Conservation (phyloP, 2,113 vertebrate genomes). For the Amblyopsis rosae region DNA sequence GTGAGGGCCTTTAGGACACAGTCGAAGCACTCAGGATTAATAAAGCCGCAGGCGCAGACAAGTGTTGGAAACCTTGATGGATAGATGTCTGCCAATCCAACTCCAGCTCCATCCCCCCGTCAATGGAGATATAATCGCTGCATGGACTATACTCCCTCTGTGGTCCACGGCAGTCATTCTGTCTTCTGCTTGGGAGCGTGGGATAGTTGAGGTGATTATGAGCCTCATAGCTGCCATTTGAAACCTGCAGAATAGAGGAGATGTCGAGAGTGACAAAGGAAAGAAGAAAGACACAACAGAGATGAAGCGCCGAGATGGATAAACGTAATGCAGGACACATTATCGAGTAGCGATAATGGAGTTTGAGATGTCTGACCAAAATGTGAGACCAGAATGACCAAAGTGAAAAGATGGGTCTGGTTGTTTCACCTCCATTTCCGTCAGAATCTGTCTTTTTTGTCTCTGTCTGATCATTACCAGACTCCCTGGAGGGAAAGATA, state of each 20-base stretch:
- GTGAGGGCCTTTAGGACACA: conserved; percentile 49
- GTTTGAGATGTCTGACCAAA: neutral
- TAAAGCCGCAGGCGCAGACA: conserved; percentile 63
- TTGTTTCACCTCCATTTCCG: conserved; percentile 41
- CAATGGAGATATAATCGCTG: conserved; percentile 20
- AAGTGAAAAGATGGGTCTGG: conserved; percentile 25
- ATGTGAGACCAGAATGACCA: conserved; percentile 8
- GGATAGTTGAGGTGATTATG: conserved; percentile 37
- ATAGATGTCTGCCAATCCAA: conserved; percentile 31
- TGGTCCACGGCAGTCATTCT: conserved; percentile 23
- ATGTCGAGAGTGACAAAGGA: neutral
- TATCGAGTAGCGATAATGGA: neutral
- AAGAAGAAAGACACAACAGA: neutral
- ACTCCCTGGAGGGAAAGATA: conserved; percentile 24
- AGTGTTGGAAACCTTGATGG: conserved; percentile 53
- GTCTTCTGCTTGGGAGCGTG: conserved; percentile 12
- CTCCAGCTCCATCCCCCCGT: neutral
- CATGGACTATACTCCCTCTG: neutral
- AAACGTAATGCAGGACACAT: neutral
- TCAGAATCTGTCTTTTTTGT: conserved; percentile 25
- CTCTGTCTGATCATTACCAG: conserved; percentile 10
- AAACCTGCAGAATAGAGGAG: conserved; percentile 22
- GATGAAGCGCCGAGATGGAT: conserved; percentile 5
- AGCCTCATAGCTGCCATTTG: conserved; percentile 18
- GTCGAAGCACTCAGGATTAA: conserved; percentile 76